Evolutionary conservation across 2,797 vertebrate genomes (phyloP), one percentile per base, ranked within the genome.

Genomic region (Mus spretus): DNA sequence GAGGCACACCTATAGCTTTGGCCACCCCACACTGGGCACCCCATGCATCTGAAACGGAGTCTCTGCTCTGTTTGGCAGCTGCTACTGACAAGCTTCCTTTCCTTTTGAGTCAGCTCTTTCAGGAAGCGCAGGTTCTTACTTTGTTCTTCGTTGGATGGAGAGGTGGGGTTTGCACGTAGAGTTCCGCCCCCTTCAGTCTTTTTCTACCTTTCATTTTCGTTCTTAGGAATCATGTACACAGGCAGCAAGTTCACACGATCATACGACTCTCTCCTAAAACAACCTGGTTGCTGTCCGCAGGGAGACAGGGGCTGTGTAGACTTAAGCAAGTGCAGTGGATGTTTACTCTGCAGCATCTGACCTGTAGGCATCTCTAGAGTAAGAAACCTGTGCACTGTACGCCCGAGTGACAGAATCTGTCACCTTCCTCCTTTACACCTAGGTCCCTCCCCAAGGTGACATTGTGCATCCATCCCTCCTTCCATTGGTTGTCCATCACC

Each of bases 41-140:
- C 59, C 63, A 13, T 78, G 17, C 53, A 55, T 91, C 86, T 78
- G 79, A 95, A 89, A 74, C 65, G 53, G 70, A n/a, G n/a, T 93
- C 17, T 26, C 90, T 72, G 13, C 10, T 95, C 92, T 92, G 74
- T 13, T 85, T 95, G 92, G 92, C 82, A 94, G 90, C 65, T 93
- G 63, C 93, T 96, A 65, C 77, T 96, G 93, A 72, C n/a, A 10
- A 85, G 70, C 90, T 70, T 94, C 85, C 57, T 96, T 92, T 79
- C 80, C 47, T 94, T 97, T 88, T 96, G 61, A 97, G 90, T 96
- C 70, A 89, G 31, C 63, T 98, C 94, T 97, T 57, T 96, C 89
- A 78, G 79, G 70, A 89, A 31, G 15, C 0, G 8, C 50, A 31
- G 6, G 22, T 70, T 59, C 81, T 88, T 92, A 93, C 26, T 89